A percentile compares a stretch with the other conserved stretches of the same genome.
Conservation (phyloP, 2,888 invertebrate genomes). For the Teleogryllus oceanicus region DNA sequence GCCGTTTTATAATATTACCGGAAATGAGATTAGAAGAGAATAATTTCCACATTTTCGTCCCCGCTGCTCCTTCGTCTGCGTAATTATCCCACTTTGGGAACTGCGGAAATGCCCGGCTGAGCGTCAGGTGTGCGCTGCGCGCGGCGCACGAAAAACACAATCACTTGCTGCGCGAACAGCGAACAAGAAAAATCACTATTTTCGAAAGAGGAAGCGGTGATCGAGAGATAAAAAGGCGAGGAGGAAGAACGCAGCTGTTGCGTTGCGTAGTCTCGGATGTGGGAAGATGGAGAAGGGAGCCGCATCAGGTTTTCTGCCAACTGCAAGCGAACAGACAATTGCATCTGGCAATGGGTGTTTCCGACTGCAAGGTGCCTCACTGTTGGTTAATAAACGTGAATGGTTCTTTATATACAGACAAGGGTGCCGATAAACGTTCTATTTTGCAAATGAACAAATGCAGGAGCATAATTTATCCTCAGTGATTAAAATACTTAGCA, state of each 20-base stretch:
- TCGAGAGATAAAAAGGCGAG: neutral
- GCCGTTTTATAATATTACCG: slow-evolving; percentile 5
- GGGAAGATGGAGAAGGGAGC: neutral
- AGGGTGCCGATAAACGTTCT: too few relatives aligned
- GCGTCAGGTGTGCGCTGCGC: slow-evolving; percentile 18
- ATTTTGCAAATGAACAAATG: too few relatives aligned
- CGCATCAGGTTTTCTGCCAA: too few relatives aligned
- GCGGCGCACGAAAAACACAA: neutral
- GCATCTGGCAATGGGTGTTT: too few relatives aligned
- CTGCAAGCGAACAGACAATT: too few relatives aligned
- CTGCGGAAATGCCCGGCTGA: neutral
- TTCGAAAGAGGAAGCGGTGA: neutral
- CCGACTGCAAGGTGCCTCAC: too few relatives aligned
- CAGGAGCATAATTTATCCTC: too few relatives aligned
- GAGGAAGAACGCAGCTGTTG: neutral
- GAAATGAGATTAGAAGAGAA: slow-evolving; percentile 12
- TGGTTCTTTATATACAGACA: too few relatives aligned
- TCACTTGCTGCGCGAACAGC: slow-evolving; percentile 5
- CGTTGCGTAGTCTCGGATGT: neutral
- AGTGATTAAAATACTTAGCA: too few relatives aligned
- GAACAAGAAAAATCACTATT: neutral
- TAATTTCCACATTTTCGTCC: neutral
- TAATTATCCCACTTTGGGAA: slow-evolving; percentile 18
- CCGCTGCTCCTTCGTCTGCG: neutral
- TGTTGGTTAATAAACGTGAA: too few relatives aligned